Evolutionary conservation across 2,797 vertebrate species (phyloP).

Genomic region (Petrocephalus schoutedeni): DNA sequence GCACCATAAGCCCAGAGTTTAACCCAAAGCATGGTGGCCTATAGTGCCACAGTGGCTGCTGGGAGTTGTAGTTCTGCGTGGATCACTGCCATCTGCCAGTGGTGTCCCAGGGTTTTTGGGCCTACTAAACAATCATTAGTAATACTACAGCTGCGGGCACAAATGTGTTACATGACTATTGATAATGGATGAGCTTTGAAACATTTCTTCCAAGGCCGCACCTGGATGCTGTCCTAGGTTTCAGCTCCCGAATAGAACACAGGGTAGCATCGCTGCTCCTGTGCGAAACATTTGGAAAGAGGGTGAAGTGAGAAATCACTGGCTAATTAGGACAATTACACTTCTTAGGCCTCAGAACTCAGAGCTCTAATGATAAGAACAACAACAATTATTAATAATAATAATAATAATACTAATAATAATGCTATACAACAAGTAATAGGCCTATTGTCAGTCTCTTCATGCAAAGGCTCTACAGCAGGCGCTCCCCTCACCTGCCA

Average conservation of each 20-base stretch:
- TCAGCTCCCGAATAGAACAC: neutral
- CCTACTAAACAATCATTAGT: constrained; percentile 58
- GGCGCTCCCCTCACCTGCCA: constrained; percentile 35
- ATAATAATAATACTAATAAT: neutral
- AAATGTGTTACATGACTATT: constrained; percentile 44
- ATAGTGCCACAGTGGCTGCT: neutral
- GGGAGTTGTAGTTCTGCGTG: neutral
- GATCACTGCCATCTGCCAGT: neutral
- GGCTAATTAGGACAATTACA: neutral
- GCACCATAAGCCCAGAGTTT: neutral
- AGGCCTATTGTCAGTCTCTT: neutral
- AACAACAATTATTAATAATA: neutral
- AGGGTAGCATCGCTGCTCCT: neutral
- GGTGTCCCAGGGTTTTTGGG: neutral
- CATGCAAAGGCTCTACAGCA: neutral
- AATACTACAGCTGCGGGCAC: constrained; percentile 49
- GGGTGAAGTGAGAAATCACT: constrained; percentile 35
- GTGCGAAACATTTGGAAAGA: constrained; percentile 44
- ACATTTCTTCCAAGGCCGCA: neutral
- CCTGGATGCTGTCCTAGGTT: neutral
- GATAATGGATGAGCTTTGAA: neutral
- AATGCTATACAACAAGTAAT: neutral
- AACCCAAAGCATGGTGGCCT: neutral
- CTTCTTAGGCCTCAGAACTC: neutral
- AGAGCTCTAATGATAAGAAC: neutral